Evolutionary conservation across 2,113 vertebrate species (phyloP).

Genomic region (Dascyllus trimaculatus): DNA sequence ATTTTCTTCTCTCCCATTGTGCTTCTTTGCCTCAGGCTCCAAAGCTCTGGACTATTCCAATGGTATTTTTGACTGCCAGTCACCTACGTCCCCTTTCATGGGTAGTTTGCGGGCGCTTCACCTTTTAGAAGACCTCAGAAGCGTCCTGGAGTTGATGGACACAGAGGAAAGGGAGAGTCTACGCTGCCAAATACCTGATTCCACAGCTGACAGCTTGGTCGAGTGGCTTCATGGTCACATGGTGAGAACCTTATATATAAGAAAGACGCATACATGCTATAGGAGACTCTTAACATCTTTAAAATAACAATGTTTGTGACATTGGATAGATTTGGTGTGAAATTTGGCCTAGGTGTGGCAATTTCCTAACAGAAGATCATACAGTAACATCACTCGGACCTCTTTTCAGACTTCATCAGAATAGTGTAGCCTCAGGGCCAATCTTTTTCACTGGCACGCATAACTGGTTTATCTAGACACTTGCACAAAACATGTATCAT

Average conservation of each 20-base stretch:
- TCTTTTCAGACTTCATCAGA: neutral
- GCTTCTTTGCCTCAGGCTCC: constrained; percentile 87
- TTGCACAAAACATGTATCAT: neutral
- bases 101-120: constrained; percentile 91
- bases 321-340: neutral
- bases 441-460: neutral
- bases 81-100: constrained; percentile 96
- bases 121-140: constrained; percentile 92
- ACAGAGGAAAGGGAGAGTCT: constrained; percentile 92
- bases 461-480: constrained; percentile 22
- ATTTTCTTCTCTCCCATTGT: neutral
- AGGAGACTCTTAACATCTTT: neutral
- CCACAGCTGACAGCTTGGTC: constrained; percentile 88
- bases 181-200: constrained; percentile 93
- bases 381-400: neutral
- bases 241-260: constrained; percentile 78
- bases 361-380: neutral
- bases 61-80: constrained; percentile 97
- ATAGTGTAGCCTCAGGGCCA: constrained; percentile 13
- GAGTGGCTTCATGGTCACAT: constrained; percentile 95
- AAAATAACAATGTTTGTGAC: neutral
- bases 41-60: constrained; percentile 96
- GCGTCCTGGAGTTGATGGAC: constrained; percentile 94
- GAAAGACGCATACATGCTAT: neutral
- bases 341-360: neutral